Conservation (phyloP, 2,888 invertebrate genomes). For the Nesidiocoris tenuis region DNA sequence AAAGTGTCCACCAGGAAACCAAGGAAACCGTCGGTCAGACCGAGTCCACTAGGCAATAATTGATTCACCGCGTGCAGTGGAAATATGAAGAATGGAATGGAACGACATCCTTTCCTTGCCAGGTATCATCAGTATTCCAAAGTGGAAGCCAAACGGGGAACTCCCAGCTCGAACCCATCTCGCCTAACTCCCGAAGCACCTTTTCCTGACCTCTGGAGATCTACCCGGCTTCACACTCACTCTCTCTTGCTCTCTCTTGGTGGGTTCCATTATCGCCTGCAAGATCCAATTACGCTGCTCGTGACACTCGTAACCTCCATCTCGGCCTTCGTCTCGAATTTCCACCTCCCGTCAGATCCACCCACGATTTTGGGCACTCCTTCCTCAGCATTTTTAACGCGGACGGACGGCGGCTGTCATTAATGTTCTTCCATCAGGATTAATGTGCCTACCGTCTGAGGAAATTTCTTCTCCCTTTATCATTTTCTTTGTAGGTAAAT, state of each 20-base stretch:
- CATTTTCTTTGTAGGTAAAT: too few species aligned
- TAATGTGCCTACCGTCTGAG: constrained; percentile 27
- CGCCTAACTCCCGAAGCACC: background rate
- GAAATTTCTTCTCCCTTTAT: too few species aligned
- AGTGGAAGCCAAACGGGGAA: constrained; percentile 22
- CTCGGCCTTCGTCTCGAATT: background rate
- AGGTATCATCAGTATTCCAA: constrained; percentile 30
- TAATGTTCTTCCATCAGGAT: constrained; percentile 28
- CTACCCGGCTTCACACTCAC: constrained; percentile 20
- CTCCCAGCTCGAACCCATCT: background rate
- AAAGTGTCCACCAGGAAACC: too few species aligned
- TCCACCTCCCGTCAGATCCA: constrained; percentile 18
- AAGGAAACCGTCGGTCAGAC: too few species aligned
- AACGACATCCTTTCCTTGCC: background rate
- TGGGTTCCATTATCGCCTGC: constrained; percentile 36
- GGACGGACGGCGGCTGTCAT: constrained; percentile 30
- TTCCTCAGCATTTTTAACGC: constrained; percentile 30
- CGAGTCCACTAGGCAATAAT: too few species aligned
- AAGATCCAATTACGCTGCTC: constrained; percentile 40
- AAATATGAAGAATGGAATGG: background rate
- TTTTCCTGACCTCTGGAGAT: constrained; percentile 32
- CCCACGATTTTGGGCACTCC: constrained; percentile 18
- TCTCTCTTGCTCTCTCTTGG: background rate
- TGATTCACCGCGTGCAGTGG: background rate
- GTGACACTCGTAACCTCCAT: constrained; percentile 26